A percentile compares a stretch with the other conserved stretches of the same genome.
phyloP scores from a whole-genome alignment of 2,888 invertebrate genomes.

The Caenorhabditis afra region DNA sequence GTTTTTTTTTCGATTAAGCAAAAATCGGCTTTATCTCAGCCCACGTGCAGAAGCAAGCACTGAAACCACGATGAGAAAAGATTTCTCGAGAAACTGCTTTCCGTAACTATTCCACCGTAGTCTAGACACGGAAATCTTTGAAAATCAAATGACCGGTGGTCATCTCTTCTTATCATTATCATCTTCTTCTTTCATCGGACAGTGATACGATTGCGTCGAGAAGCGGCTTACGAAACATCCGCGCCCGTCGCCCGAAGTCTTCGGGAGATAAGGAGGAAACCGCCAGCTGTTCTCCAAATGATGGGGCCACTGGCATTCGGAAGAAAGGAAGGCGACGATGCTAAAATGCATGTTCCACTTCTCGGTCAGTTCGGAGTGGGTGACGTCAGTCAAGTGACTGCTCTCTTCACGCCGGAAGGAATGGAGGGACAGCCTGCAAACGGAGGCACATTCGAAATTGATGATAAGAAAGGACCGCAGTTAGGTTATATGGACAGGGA shows the following conservation, averaged over 20 bases:
- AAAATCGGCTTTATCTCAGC: no score
- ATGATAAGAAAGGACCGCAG: constrained; percentile 65
- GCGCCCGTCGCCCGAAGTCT: constrained; percentile 29
- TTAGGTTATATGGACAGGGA: constrained; percentile 73
- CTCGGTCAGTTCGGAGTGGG: constrained; percentile 72
- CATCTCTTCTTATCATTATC: background rate
- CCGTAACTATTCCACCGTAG: background rate
- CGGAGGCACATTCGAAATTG: constrained; percentile 69
- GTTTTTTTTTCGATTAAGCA: no score
- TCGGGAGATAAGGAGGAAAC: constrained; percentile 61
- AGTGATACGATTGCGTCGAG: constrained; percentile 55
- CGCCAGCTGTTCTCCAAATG: constrained; percentile 60
- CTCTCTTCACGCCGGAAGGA: constrained; percentile 69
- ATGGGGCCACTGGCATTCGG: constrained; percentile 72
- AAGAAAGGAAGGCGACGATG: constrained; percentile 68
- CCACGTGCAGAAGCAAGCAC: no score
- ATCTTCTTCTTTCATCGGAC: background rate
- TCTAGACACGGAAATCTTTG: constrained; percentile 3
- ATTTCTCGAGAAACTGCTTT: no score
- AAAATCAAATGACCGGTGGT: background rate
- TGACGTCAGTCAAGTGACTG: constrained; percentile 64
- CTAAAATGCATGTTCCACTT: constrained; percentile 65
- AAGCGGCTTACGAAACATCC: constrained; percentile 1
- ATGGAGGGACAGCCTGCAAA: constrained; percentile 55
- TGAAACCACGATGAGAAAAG: no score